These are phyloP conservation scores for Lipophrys pholis DNA, from an alignment of 2,113 vertebrate genomes.

Conservation along the genomic window DNA sequence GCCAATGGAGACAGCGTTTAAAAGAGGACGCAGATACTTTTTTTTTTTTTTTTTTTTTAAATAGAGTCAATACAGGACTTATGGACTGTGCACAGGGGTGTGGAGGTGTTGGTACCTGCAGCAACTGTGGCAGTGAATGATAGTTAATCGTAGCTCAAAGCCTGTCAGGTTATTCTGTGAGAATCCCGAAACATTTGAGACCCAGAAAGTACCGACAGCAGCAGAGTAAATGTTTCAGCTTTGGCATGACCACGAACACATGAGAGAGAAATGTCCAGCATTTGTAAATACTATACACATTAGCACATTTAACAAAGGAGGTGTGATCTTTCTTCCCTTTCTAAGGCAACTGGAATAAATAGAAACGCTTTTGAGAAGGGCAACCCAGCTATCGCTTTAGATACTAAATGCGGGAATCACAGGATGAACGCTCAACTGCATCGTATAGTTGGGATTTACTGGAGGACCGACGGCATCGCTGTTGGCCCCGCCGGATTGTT, in stretches of 20 bases:
- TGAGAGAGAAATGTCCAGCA: conserved; percentile 78
- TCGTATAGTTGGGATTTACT: conserved; percentile 16
- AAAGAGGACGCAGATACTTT: background rate
- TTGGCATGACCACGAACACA: conserved; percentile 71
- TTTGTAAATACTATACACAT: conserved; percentile 69
- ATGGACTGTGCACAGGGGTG: conserved; percentile 20
- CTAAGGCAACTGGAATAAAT: conserved; percentile 72
- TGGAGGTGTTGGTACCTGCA: conserved; percentile 25
- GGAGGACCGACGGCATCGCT: conserved; percentile 46
- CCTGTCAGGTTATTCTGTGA: background rate
- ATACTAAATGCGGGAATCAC: conserved; percentile 18
- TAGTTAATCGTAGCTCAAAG: conserved; percentile 3
- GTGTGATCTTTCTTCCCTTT: conserved; percentile 39
- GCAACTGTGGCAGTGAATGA: conserved; percentile 12
- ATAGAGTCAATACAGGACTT: conserved; percentile 5
- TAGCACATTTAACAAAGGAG: conserved; percentile 23
- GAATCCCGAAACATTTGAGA: conserved; percentile 33
- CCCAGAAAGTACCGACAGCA: conserved; percentile 2
- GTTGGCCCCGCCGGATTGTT: conserved; percentile 28
- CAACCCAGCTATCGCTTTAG: conserved; percentile 25
- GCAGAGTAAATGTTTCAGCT: conserved; percentile 45
- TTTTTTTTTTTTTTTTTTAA: too few species aligned
- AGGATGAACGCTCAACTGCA: conserved; percentile 24
- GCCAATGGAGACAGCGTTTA: conserved; percentile 3
- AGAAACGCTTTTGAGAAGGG: conserved; percentile 38